A percentile compares a stretch with the other conserved stretches of the same genome.
Conservation (phyloP, 2,797 vertebrate genomes). For the Erethizon dorsatum region DNA sequence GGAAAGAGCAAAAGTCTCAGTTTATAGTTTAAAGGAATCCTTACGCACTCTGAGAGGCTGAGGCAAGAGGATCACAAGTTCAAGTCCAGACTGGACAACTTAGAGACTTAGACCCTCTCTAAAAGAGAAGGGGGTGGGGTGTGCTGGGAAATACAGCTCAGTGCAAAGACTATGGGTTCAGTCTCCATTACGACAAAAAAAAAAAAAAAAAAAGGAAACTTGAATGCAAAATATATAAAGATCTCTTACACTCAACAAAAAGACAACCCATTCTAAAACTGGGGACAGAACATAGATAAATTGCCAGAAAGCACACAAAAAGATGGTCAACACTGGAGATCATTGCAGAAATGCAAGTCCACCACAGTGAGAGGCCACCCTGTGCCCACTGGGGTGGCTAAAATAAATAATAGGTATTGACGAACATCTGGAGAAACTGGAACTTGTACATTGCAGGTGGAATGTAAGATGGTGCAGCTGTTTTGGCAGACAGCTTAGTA, state of each 20-base stretch:
- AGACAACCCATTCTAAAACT: background rate
- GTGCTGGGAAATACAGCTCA: background rate
- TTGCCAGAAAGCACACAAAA: background rate
- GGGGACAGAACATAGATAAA: background rate
- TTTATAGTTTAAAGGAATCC: background rate
- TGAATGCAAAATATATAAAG: background rate
- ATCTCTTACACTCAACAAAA: background rate
- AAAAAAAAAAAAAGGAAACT: background rate
- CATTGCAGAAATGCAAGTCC: background rate
- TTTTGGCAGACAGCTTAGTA: background rate
- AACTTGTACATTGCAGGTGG: background rate
- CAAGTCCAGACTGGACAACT: background rate
- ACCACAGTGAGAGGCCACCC: background rate
- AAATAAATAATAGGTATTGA: background rate
- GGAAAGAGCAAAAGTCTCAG: background rate
- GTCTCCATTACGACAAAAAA: background rate
- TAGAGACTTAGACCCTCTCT: background rate
- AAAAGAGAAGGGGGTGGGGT: background rate
- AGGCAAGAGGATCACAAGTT: background rate
- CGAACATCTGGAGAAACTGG: background rate
- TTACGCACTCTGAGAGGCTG: background rate
- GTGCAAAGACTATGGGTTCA: background rate
- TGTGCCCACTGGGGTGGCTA: background rate
- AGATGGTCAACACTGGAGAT: background rate
- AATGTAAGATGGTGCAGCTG: background rate